phyloP scores from a whole-genome alignment of 2,888 invertebrate species.

The Acleris laterana region DNA sequence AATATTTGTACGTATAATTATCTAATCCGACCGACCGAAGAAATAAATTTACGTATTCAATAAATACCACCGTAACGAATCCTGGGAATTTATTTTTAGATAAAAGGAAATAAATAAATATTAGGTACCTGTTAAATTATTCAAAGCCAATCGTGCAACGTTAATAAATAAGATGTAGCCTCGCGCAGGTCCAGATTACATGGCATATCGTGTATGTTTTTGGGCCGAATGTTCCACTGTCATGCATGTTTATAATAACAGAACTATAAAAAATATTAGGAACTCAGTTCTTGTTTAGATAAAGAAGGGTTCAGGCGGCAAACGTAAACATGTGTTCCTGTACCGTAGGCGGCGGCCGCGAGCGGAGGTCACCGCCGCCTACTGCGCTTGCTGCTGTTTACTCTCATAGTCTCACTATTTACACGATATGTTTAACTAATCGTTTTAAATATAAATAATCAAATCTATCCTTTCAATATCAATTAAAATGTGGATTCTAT shows the following conservation, averaged over 20 bases:
- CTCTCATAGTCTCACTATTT: constrained; percentile 54
- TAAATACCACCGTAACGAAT: background rate
- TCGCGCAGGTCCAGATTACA: background rate
- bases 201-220: background rate
- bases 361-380: constrained; percentile 58
- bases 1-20: background rate
- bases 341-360: constrained; percentile 56
- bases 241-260: constrained; percentile 9
- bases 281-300: constrained; percentile 48
- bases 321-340: constrained; percentile 75
- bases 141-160: constrained; percentile 24
- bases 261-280: constrained; percentile 11
- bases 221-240: constrained; percentile 9
- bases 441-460: constrained; percentile 11
- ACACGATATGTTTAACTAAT: constrained; percentile 58
- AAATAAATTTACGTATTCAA: background rate
- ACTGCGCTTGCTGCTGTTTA: constrained; percentile 34
- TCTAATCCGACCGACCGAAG: constrained; percentile 6
- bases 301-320: constrained; percentile 57
- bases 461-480: background rate
- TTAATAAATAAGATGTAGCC: constrained; percentile 14
- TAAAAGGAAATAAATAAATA: constrained; percentile 11
- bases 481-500: constrained; percentile 15
- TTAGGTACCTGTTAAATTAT: constrained; percentile 17
- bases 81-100: constrained; percentile 4